phyloP scores from a whole-genome alignment of 2,888 invertebrate genomes.

The Euzetes globulus region DNA sequence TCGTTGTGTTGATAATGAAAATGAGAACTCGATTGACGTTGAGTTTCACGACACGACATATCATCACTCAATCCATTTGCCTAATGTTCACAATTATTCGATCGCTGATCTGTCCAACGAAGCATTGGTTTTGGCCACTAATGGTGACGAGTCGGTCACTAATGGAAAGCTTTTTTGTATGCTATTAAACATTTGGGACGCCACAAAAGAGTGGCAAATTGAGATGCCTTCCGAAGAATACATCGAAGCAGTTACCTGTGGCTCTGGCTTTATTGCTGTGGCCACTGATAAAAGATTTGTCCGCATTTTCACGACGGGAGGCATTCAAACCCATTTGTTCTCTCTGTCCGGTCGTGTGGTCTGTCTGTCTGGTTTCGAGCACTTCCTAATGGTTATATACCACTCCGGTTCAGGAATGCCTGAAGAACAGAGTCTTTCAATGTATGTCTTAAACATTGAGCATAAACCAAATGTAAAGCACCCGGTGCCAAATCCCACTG shows the following conservation, averaged over 20 bases:
- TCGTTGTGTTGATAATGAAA: conserved; percentile 65
- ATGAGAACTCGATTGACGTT: conserved; percentile 73
- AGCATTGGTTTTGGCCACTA: conserved; percentile 64
- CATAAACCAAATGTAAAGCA: conserved; percentile 39
- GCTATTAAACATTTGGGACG: conserved; percentile 58
- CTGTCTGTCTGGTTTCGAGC: conserved; percentile 52
- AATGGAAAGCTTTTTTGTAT: conserved; percentile 65
- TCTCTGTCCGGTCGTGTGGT: conserved; percentile 66
- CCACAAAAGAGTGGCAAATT: conserved; percentile 76
- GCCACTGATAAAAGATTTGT: conserved; percentile 67
- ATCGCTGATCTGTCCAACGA: conserved; percentile 77
- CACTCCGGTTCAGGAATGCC: conserved; percentile 44
- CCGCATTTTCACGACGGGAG: conserved; percentile 74
- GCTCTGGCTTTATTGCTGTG: conserved; percentile 66
- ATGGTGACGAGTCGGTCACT: conserved; percentile 27
- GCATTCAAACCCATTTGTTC: conserved; percentile 72
- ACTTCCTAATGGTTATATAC: conserved; percentile 37
- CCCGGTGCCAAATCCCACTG: conserved; percentile 41
- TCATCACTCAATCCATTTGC: conserved; percentile 81
- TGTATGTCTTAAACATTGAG: conserved; percentile 44
- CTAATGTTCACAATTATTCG: conserved; percentile 73
- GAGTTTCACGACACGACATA: conserved; percentile 87
- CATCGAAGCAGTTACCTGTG: conserved; percentile 53
- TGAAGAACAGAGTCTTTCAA: conserved; percentile 48
- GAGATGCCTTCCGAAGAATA: conserved; percentile 71